Conservation (phyloP, 1,140 invertebrate genomes). For the Scaptodrosophila lebanonensis region DNA sequence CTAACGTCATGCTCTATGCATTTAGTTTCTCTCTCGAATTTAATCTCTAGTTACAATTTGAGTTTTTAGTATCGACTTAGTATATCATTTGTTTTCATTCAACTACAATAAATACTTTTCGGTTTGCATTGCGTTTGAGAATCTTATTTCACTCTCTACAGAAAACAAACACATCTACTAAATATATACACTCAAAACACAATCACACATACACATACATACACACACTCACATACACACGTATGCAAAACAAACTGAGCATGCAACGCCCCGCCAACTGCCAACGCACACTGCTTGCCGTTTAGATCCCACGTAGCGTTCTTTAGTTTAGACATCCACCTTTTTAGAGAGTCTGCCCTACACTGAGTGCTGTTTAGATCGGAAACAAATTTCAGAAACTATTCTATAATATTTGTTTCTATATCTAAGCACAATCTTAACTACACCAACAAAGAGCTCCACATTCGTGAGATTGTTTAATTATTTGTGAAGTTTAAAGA, state of each 20-base stretch:
- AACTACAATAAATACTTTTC: conserved; percentile 37
- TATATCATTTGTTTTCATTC: not conserved
- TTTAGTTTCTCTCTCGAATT: conserved; percentile 30
- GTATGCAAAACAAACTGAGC: conserved; percentile 33
- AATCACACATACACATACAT: conserved; percentile 18
- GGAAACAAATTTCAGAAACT: no score
- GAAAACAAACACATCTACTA: conserved; percentile 16
- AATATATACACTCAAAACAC: conserved; percentile 11
- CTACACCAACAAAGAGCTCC: no score
- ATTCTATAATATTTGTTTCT: no score
- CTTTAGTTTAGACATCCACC: no score
- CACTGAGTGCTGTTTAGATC: no score
- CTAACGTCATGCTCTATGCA: conserved; percentile 38
- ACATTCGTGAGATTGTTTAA: no score
- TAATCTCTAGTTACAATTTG: conserved; percentile 45
- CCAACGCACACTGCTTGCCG: conserved; percentile 31
- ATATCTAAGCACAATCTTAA: no score
- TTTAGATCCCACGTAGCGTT: no score
- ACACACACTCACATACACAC: conserved; percentile 12
- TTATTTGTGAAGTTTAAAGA: no score
- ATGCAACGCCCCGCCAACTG: conserved; percentile 34
- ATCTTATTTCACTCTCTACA: conserved; percentile 37
- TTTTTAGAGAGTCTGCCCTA: no score
- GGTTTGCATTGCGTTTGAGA: conserved; percentile 62
- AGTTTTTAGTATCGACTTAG: conserved; percentile 39